A percentile compares a stretch with the other conserved stretches of the same genome.
Evolutionary conservation across 92 coral and sea anemone genomes (phyloP).

Genomic region (Epizoanthus scotinus): DNA sequence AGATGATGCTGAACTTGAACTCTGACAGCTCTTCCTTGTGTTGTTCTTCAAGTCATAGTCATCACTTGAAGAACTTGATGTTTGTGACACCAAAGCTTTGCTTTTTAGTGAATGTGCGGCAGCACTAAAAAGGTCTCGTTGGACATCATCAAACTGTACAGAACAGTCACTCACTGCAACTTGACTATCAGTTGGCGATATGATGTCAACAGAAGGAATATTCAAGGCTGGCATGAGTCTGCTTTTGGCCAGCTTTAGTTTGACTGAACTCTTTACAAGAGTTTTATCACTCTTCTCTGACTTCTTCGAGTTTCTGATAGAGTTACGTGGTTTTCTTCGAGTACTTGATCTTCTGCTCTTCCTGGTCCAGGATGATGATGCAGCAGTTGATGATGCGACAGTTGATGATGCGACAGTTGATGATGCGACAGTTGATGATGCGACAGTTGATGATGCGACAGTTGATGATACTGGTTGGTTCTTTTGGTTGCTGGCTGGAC

Average conservation of each 20-base stretch:
- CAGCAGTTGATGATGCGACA: conserved; percentile 37
- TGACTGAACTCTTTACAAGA: conserved; percentile 74
- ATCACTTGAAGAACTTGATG: conserved; percentile 14
- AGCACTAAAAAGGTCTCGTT: conserved; percentile 34
- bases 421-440: conserved; percentile 42
- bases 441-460: conserved; percentile 48
- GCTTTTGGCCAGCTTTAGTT: conserved; percentile 57
- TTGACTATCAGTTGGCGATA: background rate
- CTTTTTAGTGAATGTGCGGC: background rate
- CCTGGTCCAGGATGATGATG: conserved; percentile 34
- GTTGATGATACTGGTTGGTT: conserved; percentile 35
- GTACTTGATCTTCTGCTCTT: conserved; percentile 57
- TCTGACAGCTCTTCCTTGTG: conserved; percentile 1
- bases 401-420: too few relatives aligned
- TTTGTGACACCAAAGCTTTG: background rate
- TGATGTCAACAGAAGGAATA: background rate
- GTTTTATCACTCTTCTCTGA: conserved; percentile 37
- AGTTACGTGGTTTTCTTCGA: background rate
- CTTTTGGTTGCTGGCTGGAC: conserved; percentile 28
- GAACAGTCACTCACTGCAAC: conserved; percentile 25
- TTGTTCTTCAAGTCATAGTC: background rate
- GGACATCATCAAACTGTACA: conserved; percentile 2
- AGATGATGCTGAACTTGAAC: conserved; percentile 11
- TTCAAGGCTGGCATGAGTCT: conserved; percentile 71
- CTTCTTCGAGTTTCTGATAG: conserved; percentile 1